These are phyloP conservation scores for Myotis myotis DNA, from an alignment of 2,797 vertebrate species.

Conservation along the genomic window DNA sequence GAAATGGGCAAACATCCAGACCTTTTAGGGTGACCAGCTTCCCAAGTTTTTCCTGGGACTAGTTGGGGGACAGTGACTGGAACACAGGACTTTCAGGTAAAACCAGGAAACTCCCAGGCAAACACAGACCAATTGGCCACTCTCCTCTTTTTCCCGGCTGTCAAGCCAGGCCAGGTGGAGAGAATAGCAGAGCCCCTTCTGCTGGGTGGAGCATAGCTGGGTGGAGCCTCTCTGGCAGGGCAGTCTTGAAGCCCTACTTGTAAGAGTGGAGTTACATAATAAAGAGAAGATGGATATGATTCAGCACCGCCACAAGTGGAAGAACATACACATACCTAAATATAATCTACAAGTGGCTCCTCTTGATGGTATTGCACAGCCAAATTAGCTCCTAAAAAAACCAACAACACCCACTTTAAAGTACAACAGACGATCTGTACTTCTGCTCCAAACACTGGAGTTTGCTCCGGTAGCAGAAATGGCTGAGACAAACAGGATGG, in stretches of 20 bases:
- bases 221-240: background rate
- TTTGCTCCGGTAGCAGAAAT: constrained; percentile 58
- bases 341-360: constrained; percentile 75
- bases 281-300: constrained; percentile 38
- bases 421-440: constrained; percentile 66
- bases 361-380: constrained; percentile 67
- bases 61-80: background rate
- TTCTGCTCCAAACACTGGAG: constrained; percentile 57
- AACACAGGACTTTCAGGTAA: background rate
- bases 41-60: background rate
- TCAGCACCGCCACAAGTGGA: constrained; percentile 47
- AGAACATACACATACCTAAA: constrained; percentile 72
- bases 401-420: constrained; percentile 64
- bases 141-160: accelerated
- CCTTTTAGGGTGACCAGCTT: background rate
- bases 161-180: background rate
- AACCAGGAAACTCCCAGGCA: background rate
- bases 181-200: background rate
- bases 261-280: constrained; percentile 61
- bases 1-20: background rate
- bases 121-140: background rate
- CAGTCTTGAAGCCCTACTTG: background rate
- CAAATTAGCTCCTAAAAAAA: constrained; percentile 65
- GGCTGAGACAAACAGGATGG: background rate
- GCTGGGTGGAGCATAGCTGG: background rate